Evolutionary conservation across 2,888 invertebrate genomes (phyloP), one percentile per base, ranked within the genome.

Genomic region (Ormyrus rosae): DNA sequence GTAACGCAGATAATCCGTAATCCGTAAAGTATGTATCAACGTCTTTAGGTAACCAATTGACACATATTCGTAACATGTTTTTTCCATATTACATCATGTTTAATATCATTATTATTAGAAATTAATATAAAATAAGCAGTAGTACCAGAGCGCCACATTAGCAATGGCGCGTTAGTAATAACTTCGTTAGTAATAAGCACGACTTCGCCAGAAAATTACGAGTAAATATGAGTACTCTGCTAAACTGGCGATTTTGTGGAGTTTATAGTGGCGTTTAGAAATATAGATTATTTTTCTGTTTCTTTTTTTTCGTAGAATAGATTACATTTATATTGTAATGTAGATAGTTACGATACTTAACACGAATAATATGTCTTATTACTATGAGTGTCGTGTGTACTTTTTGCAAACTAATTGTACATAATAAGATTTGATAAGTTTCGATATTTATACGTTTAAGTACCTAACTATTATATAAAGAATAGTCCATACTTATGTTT

Each of bases 271-370:
- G 61, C 74, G 75, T 67, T 81, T 81, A 81, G 74, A 74, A 63
- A 64, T 6, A 71, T 78, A 78, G 74, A 69, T 63, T 76, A 67
- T 48, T 72, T 67, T 72, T 76, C 11, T 74, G 63, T 46, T 78
- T 77, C 11, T 65, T 71, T 69, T 61, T 46, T 76, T 61, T 75
- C 68, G 81, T 81, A 81, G 73, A 81, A 85, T 86, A 88, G 86
- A 84, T 64, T 34, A 74, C 63, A 53, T 81, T 79, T 79, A 78
- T 84, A 80, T 34, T 83, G 79, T 84, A 80, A 83, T 78, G 89
- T 88, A 89, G 88, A 86, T 87, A 88, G 88, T 87, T 74, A 86
- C 81, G 85, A 87, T 81, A 65, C 48, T 74, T 65, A 72, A 78
- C 13, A 75, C 58, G 78, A 74, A 74, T 68, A 81, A 81, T 72